phyloP scores from a whole-genome alignment of 1,140 invertebrate species.

The Yoshiicerus persimilis region DNA sequence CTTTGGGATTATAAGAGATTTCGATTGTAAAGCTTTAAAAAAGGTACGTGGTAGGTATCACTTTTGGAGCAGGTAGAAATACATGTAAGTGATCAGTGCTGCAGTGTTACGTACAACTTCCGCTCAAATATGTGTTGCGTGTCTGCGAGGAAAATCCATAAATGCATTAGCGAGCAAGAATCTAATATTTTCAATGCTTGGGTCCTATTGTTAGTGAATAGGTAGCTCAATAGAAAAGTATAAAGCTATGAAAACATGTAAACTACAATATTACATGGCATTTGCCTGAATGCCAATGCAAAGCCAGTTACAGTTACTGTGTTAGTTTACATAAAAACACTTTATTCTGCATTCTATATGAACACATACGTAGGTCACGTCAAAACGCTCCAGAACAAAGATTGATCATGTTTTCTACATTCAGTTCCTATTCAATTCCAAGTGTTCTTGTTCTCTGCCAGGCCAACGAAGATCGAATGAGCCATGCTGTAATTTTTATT shows the following conservation, averaged over 20 bases:
- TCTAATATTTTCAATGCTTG: background rate
- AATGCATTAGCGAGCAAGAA: background rate
- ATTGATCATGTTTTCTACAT: background rate
- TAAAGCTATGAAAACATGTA: background rate
- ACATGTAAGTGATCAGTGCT: background rate
- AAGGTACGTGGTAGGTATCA: background rate
- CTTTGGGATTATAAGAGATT: background rate
- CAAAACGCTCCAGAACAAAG: background rate
- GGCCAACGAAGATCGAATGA: background rate
- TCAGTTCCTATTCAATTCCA: background rate
- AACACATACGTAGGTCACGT: background rate
- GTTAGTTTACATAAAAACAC: background rate
- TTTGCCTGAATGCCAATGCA: background rate
- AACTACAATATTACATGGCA: background rate
- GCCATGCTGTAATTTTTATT: background rate
- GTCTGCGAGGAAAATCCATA: constrained; percentile 5
- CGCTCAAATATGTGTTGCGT: background rate
- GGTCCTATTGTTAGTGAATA: background rate
- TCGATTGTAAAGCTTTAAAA: background rate
- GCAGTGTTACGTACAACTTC: background rate
- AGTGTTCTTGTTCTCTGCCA: background rate
- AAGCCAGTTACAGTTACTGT: background rate
- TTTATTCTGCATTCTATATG: background rate
- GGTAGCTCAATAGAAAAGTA: background rate
- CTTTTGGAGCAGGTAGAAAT: background rate